Evolutionary conservation across 2,113 vertebrate species (phyloP), one percentile per base, ranked within the genome.

Genomic region (Nothobranchius kuhntae): DNA sequence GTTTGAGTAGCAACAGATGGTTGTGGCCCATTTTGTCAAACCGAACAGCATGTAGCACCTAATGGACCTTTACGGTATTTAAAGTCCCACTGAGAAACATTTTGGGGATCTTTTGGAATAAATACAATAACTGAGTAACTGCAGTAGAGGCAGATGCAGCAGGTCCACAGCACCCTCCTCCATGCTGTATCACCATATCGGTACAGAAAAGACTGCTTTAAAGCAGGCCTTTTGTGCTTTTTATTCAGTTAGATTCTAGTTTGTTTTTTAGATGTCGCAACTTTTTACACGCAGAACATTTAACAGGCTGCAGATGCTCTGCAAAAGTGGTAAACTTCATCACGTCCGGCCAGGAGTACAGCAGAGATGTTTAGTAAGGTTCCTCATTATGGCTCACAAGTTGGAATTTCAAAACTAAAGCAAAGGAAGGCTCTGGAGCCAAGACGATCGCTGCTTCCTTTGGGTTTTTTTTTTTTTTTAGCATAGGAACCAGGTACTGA

Each of bases 1-100:
- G 6, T 68, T 77, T 73, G 73, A 52, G 44, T 35, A 68, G 52
- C 42, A 45, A 15, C 26, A 40, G 26, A 60, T 36, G 30, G 60
- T 36, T 55, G 42, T 24, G 0, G n/a, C 40, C 21, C 14, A 0
- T 48, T 66, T 67, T 45, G 51, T 30, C 30, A 30, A 30, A 30
- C 30, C 38, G 6, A 38, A 71, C 46, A 17, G 54, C n/a, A 13
- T 40, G 35, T 57, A 62, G 55, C 56, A 57, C 8, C 42, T 57
- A 53, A 2, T 24, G 26, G 50, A 57, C 9, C 10, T 55, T 53
- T 64, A 56, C 46, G 35, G 14, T 10, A 9, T 61, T 65, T 21
- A 17, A 12, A 24, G 17, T 44, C 24, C 10, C 6, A 9, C 3
- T 15, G 17, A 13, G 17, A 6, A 45, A 47, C 56, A 45, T 24